A percentile compares a stretch with the other conserved stretches of the same genome.
Evolutionary conservation across 2,113 vertebrate genomes (phyloP).

Genomic region (Procapra przewalskii): DNA sequence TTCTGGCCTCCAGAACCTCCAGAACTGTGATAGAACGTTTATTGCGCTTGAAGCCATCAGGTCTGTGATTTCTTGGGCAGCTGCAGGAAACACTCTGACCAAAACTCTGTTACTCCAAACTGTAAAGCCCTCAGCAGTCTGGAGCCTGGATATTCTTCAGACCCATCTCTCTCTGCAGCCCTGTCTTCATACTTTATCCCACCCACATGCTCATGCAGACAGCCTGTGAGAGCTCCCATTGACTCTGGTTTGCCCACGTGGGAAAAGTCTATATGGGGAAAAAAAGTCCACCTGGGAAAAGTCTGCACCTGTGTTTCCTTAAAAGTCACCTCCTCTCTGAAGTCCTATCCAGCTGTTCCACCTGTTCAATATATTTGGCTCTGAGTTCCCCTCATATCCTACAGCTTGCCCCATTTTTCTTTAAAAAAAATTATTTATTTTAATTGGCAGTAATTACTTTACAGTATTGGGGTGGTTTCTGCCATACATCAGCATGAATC

Average conservation of each 20-base stretch:
- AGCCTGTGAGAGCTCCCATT: background rate
- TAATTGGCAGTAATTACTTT: background rate
- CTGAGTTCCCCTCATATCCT: background rate
- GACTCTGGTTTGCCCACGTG: fast-evolving
- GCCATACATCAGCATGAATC: background rate
- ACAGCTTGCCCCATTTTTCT: background rate
- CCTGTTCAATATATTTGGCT: background rate
- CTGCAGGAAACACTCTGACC: background rate
- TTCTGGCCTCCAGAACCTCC: background rate
- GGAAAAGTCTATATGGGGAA: background rate
- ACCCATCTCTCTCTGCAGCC: background rate
- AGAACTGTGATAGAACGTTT: background rate
- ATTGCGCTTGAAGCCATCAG: background rate
- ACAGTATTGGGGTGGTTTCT: background rate
- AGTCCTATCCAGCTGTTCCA: too few relatives aligned
- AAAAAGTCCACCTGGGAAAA: background rate
- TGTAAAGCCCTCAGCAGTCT: background rate
- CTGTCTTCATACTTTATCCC: background rate
- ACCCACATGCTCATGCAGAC: fast-evolving
- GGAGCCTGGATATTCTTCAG: background rate
- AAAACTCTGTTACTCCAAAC: background rate
- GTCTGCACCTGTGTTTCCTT: background rate
- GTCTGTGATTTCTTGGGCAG: background rate
- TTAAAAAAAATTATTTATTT: background rate
- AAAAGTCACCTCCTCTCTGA: background rate